Conservation (phyloP, 2,888 invertebrate genomes). For the Philereme transversata region DNA sequence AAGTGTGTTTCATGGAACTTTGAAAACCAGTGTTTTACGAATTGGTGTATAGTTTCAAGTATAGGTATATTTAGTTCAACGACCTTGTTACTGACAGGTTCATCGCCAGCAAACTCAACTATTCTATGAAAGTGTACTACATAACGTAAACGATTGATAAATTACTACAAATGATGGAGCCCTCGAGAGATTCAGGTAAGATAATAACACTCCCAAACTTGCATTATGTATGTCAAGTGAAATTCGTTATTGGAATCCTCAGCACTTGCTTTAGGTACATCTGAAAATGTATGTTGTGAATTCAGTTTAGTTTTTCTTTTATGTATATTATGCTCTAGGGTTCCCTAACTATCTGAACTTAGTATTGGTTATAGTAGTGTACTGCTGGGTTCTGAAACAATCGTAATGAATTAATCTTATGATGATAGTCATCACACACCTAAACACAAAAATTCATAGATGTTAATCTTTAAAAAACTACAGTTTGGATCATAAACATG, state of each 20-base stretch:
- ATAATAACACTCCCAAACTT: conserved; percentile 24
- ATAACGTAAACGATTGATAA: conserved; percentile 60
- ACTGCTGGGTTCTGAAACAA: too few relatives aligned
- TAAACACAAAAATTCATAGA: too few relatives aligned
- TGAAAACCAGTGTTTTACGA: conserved; percentile 49
- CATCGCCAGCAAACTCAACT: conserved; percentile 77
- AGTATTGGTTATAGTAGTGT: too few relatives aligned
- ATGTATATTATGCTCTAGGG: background rate
- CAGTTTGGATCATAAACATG: too few relatives aligned
- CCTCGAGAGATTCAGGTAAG: conserved; percentile 80
- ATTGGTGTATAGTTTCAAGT: conserved; percentile 65
- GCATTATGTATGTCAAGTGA: background rate
- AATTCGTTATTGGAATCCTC: background rate
- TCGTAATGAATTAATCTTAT: too few relatives aligned
- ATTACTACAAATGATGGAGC: conserved; percentile 73
- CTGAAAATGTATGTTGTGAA: background rate
- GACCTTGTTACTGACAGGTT: conserved; percentile 84
- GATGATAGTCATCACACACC: too few relatives aligned
- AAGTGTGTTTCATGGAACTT: conserved; percentile 49
- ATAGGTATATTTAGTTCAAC: conserved; percentile 83
- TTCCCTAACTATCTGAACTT: background rate
- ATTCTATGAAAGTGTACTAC: conserved; percentile 75
- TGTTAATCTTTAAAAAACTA: too few relatives aligned
- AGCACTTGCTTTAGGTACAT: background rate
- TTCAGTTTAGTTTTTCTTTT: background rate